Conservation (phyloP, 2,113 vertebrate genomes). For the Actenoides lindsayi region DNA sequence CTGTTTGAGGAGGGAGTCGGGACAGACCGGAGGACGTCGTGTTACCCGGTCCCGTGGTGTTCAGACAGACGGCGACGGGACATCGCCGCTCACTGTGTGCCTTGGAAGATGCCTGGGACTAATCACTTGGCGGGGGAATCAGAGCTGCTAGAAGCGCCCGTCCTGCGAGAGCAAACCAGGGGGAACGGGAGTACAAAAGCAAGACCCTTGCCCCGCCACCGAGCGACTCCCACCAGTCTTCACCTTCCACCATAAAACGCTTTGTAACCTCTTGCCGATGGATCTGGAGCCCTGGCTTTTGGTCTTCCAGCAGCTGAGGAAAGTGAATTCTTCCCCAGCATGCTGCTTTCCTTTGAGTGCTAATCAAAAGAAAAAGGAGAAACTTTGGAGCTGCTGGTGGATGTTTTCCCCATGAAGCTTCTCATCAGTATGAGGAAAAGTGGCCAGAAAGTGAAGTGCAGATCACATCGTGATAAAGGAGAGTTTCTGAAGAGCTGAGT, state of each 20-base stretch:
- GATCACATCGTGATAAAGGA: accelerated
- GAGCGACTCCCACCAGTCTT: background rate
- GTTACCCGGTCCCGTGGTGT: background rate
- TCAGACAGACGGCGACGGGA: accelerated
- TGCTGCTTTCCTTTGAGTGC: background rate
- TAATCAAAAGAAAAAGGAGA: background rate
- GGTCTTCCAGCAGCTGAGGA: background rate
- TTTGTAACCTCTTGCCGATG: background rate
- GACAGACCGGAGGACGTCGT: background rate
- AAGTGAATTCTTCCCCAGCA: background rate
- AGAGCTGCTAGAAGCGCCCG: background rate
- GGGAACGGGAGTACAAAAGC: background rate
- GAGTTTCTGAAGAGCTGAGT: background rate
- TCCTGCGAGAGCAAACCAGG: background rate
- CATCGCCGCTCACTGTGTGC: background rate
- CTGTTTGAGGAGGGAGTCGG: background rate
- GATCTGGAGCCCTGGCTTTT: background rate
- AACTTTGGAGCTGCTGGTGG: background rate
- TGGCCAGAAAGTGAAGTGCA: background rate
- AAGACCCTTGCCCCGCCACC: background rate
- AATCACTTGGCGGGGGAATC: background rate
- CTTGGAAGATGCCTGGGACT: background rate
- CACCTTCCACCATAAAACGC: accelerated
- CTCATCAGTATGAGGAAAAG: background rate
- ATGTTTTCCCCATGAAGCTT: background rate